A percentile compares a stretch with the other conserved stretches of the same genome.
Evolutionary conservation across 2,113 vertebrate species (phyloP).

Genomic region (Pica pica): DNA sequence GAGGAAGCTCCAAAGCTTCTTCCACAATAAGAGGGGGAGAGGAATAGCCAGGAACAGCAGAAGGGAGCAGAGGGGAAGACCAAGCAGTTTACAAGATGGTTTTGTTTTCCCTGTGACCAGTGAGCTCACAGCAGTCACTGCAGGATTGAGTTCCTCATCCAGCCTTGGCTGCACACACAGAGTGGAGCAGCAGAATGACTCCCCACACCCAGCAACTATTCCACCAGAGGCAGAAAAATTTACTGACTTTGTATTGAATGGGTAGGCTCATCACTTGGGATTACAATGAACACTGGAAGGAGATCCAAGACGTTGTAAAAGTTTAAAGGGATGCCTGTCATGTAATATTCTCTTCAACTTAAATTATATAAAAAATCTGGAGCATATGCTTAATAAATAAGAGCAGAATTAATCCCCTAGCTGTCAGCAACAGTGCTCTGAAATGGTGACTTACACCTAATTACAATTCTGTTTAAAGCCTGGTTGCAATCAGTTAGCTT

Average conservation of each 20-base stretch:
- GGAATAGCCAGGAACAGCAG: not conserved
- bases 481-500: not conserved
- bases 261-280: not conserved
- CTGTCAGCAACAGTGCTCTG: slow-evolving; percentile 39
- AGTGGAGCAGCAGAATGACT: not conserved
- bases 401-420: slow-evolving; percentile 52
- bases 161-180: accelerated
- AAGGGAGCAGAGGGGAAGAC: not conserved
- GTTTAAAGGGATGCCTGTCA: slow-evolving; percentile 48
- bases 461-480: slow-evolving; percentile 15
- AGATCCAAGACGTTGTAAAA: slow-evolving; percentile 27
- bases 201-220: not conserved
- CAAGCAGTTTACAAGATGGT: not conserved
- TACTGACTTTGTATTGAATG: not conserved
- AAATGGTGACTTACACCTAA: slow-evolving; percentile 37
- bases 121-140: not conserved
- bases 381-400: slow-evolving; percentile 39
- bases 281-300: slow-evolving; percentile 24
- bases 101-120: not conserved
- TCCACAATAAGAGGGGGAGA: not conserved
- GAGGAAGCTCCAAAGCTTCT: not conserved
- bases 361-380: slow-evolving; percentile 56
- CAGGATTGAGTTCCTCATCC: not conserved
- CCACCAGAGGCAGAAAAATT: not conserved
- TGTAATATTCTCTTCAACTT: slow-evolving; percentile 55